Base-by-base conservation (phyloP, 2,113 vertebrate species). In the Mesocricetus auratus region DNA sequence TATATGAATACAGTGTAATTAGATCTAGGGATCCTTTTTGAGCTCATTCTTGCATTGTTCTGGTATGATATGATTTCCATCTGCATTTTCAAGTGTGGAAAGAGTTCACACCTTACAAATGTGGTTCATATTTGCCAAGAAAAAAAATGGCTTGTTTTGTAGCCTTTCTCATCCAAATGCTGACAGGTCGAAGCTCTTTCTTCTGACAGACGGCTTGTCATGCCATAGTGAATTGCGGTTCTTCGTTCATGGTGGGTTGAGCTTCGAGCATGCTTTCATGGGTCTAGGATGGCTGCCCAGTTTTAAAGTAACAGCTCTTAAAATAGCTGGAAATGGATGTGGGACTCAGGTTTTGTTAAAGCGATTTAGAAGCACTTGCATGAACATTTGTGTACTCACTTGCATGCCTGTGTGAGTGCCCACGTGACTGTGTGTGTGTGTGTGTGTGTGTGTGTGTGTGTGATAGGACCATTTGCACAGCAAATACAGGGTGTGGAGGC, bases 31-130 rank as follows among this genome's bases (percentile, higher is more conserved):
- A 36, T 0, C 26, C 31, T 56, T 64, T 71, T 9, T 5, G 33
- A 96, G 78, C 85, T 1, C 88, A 9, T 97, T 97, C 97, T 83
- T 97, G 93, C 94, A 93, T 96, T 89, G 62, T 47, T 68, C 9
- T 39, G 93, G 96, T 93, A 77, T 33, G 60, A 62, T 87, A 17
- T 62, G 87, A 92, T 92, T 96, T 92, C 88, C 93, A 85, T 97
- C 91, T 93, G 93, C 91, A 47, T 98, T 97, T 96, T 98, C 97
- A 97, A 97, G 97, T 95, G 97, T 98, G 98, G 98, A 98, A 98
- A 90, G 97, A 96, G 96, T 97, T 98, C 98, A 98, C 98, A 98
- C 98, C 98, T 99, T 97, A 97, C 97, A 98, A 98, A 98, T 53
- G 97, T 82, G 97, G 95, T 9, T 97, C 96, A 64, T 81, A 0